Conservation (phyloP, 2,888 invertebrate genomes). For the Lasioglossum leucozonium region DNA sequence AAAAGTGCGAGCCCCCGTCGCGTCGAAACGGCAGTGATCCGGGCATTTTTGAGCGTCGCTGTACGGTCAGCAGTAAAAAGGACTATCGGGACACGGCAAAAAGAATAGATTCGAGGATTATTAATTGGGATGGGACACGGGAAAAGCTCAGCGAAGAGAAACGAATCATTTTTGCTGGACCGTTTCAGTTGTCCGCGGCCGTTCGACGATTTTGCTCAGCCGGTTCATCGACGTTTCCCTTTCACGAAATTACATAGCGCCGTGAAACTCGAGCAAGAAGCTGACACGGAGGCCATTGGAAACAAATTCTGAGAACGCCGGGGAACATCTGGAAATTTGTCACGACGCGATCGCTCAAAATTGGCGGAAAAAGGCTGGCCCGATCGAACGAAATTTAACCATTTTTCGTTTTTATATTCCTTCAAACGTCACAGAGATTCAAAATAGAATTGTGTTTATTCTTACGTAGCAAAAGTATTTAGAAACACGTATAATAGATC, state of each 20-base stretch:
- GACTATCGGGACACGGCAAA: not conserved
- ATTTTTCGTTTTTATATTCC: not conserved
- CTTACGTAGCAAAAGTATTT: not conserved
- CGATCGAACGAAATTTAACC: not conserved
- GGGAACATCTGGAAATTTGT: not conserved
- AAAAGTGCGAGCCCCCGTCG: not conserved
- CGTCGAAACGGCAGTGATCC: not conserved
- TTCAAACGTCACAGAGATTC: not conserved
- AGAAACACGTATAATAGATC: no score
- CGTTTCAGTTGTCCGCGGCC: not conserved
- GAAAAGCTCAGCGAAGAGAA: not conserved
- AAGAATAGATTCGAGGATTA: constrained; percentile 2
- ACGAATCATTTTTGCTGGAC: constrained; percentile 14
- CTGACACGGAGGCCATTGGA: no score
- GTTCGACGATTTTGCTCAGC: not conserved
- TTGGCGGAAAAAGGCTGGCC: not conserved
- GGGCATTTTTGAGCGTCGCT: not conserved
- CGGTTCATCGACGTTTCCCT: not conserved
- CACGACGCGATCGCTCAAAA: not conserved
- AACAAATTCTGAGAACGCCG: not conserved
- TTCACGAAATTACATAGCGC: not conserved
- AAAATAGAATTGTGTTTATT: not conserved
- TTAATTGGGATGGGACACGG: constrained; percentile 13
- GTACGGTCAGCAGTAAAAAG: not conserved
- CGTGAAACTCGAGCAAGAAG: not conserved